These are phyloP conservation scores for Scaptomyza caliginosa DNA, from an alignment of 2,888 invertebrate genomes.

Conservation along the genomic window DNA sequence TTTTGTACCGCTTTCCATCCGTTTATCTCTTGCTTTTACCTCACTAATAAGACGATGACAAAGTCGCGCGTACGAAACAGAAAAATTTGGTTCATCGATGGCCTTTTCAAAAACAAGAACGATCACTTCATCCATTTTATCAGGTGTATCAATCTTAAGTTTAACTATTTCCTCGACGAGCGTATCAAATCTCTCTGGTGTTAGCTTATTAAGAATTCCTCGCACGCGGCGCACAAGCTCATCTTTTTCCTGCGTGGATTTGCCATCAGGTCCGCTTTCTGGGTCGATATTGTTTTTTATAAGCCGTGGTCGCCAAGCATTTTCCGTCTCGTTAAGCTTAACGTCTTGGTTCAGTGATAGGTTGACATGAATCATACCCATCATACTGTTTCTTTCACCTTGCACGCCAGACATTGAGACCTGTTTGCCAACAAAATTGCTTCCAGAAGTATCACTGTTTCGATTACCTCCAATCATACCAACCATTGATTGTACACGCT, in stretches of 20 bases:
- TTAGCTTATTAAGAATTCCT: constrained; percentile 96
- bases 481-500: constrained; percentile 79
- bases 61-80: constrained; percentile 95
- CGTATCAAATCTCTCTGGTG: constrained; percentile 96
- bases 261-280: constrained; percentile 33
- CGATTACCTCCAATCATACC: constrained; percentile 64
- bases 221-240: constrained; percentile 92
- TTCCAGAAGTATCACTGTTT: constrained; percentile 54
- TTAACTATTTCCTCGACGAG: constrained; percentile 91
- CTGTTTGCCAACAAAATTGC: constrained; percentile 82
- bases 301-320: constrained; percentile 94
- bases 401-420: constrained; percentile 81
- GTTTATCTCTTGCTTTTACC: constrained; percentile 83
- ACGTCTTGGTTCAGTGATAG: constrained; percentile 90
- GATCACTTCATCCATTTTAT: constrained; percentile 92
- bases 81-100: constrained; percentile 97
- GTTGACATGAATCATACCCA: constrained; percentile 87
- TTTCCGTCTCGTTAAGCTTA: constrained; percentile 92
- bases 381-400: constrained; percentile 71
- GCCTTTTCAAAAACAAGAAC: constrained; percentile 97
- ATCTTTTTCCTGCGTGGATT: constrained; percentile 82
- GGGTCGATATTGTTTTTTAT: constrained; percentile 71
- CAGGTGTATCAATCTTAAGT: constrained; percentile 91
- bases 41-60: constrained; percentile 88
- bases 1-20: constrained; percentile 82